Base-by-base conservation (phyloP, 1,140 invertebrate species). In the Patella vulgata region DNA sequence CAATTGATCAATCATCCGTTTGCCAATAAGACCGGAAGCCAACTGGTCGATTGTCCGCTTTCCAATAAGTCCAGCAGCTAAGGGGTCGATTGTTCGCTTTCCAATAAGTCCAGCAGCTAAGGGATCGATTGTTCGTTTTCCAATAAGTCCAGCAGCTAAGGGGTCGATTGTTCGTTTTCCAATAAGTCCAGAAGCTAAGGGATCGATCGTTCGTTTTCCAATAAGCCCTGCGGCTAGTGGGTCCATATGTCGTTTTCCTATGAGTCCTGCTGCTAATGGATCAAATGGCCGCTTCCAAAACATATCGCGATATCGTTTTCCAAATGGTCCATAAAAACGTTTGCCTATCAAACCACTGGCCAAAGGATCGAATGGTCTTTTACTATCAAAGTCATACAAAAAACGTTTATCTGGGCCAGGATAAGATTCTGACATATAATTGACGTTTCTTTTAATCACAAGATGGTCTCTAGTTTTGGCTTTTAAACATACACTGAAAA, bases 241-340 rank as follows among this genome's bases (percentile, higher is more conserved):
- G 52, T 73, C 74, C 21, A 75, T 53, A 3, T 19, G 50, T 27
- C 71, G 27, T 63, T 76, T 76, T 0, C 71, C 71, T 11, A 76
- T 64, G 12, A 76, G 42, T 11, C 69, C 66, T 39, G 54, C 70
- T 23, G 74, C 71, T 28, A 76, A 21, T 8, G 59, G 11, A 59
- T 71, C 69, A 19, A 65, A 59, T 8, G 40, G 43, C 0, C 70
- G 48, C 57, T 72, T 72, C 5, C 54, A 43, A 0, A 61, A 36
- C 21, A 50, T 42, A 27, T 42, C 39, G 33, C 44, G 44, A 21
- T 31, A 21, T 53, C 63, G 21, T 42, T 71, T 68, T 25, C 68
- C 68, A 14, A 63, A 51, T 17, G 63, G 55, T n/a, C 61, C 59
- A 2, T 44, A 46, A 2, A 43, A 28, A 39, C 59, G 21, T 44